Base-by-base conservation (phyloP, 1,140 invertebrate genomes). In the Pachypeltis micranthus region DNA sequence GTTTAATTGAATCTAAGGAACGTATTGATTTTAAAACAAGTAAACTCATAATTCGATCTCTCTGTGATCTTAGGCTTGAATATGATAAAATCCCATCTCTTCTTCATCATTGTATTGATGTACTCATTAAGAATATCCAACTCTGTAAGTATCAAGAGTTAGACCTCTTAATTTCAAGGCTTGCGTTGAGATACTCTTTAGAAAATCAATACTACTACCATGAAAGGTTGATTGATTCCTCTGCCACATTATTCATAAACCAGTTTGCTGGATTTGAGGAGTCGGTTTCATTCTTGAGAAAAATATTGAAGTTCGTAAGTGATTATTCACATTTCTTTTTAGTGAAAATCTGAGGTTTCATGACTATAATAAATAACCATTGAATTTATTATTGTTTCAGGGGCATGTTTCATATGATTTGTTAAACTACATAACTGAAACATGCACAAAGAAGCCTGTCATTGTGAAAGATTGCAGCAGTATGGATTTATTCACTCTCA, bases 151-250 rank as follows among this genome's bases (percentile, higher is more conserved):
- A 75, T 60, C 67, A 72, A 1, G 75, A 81, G 7, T 68, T 84
- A 12, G 67, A 79, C 19, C 70, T 67, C 19, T 75, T 78, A 0
- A 65, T 80, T 0, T 70, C 69, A 0, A 78, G 70, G 67, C 66
- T 83, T 21, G 71, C 73, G 21, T 67, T 66, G 0, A 73, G 75
- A 51, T 74, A 77, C 56, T 58, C 70, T 23, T 70, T 73, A 63
- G 77, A 75, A 57, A 72, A 75, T 60, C 69, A 71, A 0, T 73
- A 75, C 63, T 85, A 79, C 70, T 86, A 85, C 69, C 73, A 82
- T 68, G 77, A 81, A 67, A 69, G 73, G 21, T 74, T 84, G 51
- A 70, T 82, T 66, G 77, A 84, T 68, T 72, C 72, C 12, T 71
- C 74, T 63, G 74, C 72, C 1, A 68, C 74, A 54, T 74, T 77